Conservation (phyloP, 2,797 vertebrate genomes). For the Epinephelus malabaricus region DNA sequence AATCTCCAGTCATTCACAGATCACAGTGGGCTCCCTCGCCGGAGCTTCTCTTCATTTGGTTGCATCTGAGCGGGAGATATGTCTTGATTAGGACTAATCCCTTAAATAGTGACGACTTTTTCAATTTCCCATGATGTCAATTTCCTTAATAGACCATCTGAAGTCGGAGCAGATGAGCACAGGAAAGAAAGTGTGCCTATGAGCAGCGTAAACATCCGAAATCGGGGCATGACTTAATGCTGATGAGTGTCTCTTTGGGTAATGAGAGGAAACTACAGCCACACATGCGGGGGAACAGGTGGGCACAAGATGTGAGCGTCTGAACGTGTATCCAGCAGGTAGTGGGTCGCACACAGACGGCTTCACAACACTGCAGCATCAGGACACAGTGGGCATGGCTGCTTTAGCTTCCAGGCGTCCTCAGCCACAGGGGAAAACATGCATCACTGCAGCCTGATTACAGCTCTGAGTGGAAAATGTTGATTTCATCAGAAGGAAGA, state of each 20-base stretch:
- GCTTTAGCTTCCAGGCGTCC: conserved; percentile 7
- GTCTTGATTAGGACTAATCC: conserved; percentile 27
- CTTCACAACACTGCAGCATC: conserved; percentile 2
- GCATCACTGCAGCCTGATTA: conserved; percentile 33
- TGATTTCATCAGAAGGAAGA: conserved; percentile 17
- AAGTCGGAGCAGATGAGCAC: conserved; percentile 10
- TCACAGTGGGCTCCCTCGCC: conserved; percentile 14
- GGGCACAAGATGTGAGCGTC: conserved; percentile 41
- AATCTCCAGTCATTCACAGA: conserved; percentile 22
- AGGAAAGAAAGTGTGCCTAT: neutral
- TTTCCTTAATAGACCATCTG: neutral
- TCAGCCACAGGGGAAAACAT: neutral
- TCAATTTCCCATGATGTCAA: conserved; percentile 14
- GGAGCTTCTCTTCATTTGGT: conserved; percentile 9
- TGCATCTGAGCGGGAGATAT: neutral
- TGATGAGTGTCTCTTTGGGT: conserved; percentile 1
- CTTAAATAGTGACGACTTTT: neutral
- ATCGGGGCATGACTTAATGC: neutral
- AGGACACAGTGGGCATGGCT: neutral
- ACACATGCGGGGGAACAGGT: conserved; percentile 38
- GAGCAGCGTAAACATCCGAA: conserved; percentile 10
- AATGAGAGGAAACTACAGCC: conserved; percentile 9
- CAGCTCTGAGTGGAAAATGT: conserved; percentile 31
- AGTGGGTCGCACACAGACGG: conserved; percentile 11
- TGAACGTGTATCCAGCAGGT: conserved; percentile 10